Base-by-base conservation (phyloP, 2,888 invertebrate genomes). In the Orthonevra nobilis region DNA sequence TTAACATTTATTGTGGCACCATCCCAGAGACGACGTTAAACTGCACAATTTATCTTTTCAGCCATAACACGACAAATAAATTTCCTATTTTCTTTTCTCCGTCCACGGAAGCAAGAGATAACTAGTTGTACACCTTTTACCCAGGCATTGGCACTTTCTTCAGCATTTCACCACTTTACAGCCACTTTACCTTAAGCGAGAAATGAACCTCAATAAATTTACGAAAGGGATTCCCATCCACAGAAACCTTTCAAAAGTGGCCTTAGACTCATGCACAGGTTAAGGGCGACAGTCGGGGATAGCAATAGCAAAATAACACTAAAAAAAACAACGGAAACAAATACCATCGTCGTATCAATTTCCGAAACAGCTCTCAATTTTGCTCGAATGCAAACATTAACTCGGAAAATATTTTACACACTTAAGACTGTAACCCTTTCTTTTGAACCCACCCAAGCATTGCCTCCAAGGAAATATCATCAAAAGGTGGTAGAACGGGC, bases 141-240 rank as follows among this genome's bases (percentile, higher is more conserved):
- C n/a, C n/a, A n/a, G n/a, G n/a, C n/a, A n/a, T n/a, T n/a, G n/a
- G 23, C 48, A 40, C 28, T 32, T 38, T 26, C 36, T 26, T 36
- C 36, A 48, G 19, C 40, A 30, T 15, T 7, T 48, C 26, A 40
- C 42, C 44, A 36, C 26, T 44, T 44, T 38, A 46, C 72, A 56
- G 23, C 34, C 23, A 58, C 58, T 70, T 58, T 48, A 63, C 56
- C 63, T 50, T 54, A 36, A 73, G 60, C 48, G 61, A 79, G 73
- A 79, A 79, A 73, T 79, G 60, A 79, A 73, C 72, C 68, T 44
- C 66, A 68, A 79, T 79, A 79, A 79, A 79, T 79, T 79, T 73
- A 10, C 66, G 26, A 73, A 79, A 66, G 73, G 72, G 79, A 73
- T 79, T 72, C 61, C 54, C 77, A 48, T 15, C 26, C 10, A 7